Evolutionary conservation across 2,113 vertebrate species (phyloP).

Genomic region (Capra hircus): DNA sequence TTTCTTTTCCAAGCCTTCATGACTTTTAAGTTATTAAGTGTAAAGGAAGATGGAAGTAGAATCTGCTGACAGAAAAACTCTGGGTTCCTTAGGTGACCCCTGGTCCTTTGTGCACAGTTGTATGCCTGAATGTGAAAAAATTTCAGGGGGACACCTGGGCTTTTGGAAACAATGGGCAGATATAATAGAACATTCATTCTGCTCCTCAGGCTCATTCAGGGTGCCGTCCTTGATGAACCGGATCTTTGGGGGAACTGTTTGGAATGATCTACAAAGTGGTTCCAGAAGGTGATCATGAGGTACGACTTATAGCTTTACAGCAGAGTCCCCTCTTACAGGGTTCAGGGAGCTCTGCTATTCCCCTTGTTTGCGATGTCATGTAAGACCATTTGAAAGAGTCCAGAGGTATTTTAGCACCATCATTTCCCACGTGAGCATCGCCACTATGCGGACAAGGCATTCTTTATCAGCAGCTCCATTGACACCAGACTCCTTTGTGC

Average conservation of each 20-base stretch:
- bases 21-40: neutral
- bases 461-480: rapidly evolving
- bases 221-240: neutral
- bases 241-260: neutral
- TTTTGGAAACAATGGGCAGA: neutral
- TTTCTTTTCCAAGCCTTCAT: neutral
- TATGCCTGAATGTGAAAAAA: neutral
- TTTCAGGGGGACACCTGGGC: neutral
- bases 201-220: neutral
- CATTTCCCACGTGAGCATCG: neutral
- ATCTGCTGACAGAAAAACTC: neutral
- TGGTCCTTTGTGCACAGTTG: neutral
- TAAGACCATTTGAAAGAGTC: neutral
- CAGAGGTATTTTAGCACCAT: neutral
- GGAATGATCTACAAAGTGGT: neutral
- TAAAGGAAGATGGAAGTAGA: neutral
- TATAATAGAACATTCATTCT: neutral
- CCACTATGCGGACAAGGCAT: rapidly evolving
- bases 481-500: rapidly evolving
- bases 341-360: neutral
- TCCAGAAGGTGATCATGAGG: neutral
- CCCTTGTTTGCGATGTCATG: neutral
- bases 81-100: neutral
- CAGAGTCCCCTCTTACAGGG: neutral
- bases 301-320: neutral